Base-by-base conservation (phyloP, 2,888 invertebrate species). In the Meandrusa payeni region DNA sequence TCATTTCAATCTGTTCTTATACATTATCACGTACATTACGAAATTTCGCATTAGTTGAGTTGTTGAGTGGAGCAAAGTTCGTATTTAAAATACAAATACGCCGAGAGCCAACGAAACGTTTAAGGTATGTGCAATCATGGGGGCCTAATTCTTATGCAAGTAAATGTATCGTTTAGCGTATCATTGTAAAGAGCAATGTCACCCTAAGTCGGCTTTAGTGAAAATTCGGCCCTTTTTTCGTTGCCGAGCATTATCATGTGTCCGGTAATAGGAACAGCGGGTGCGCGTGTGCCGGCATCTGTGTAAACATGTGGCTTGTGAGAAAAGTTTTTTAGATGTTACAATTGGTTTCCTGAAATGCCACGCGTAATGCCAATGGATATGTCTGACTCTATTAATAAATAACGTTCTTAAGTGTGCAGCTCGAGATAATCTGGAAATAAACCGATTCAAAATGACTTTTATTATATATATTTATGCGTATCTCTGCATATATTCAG, bases 241-340 rank as follows among this genome's bases (percentile, higher is more conserved):
- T 69, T 64, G 68, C 61, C 59, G 48, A 56, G 55, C 60, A 80
- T 86, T 86, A 86, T 73, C 83, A 77, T 69, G 32, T 64, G 54
- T 54, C 57, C 60, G 85, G 71, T 86, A 86, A 86, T 72, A 69
- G 71, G 57, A 46, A 49, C 49, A 57, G 61, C 71, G 74, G 72
- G 69, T 71, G 76, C 69, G 68, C 57, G 39, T 39, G 44, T 39
- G 22, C 61, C 55, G 61, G 55, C 75, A 73, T 71, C 74, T 80
- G 74, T 52, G 26, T 61, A 75, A 77, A 78, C 57, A 38, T 1
- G 17, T 22, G 26, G 32, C 32, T 44, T 41, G 44, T 41, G 27
- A 37, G 33, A 44, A 38, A 38, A 13, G 23, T 17, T 29, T 42
- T 31, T 28, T 10, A 5, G 29, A 19, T 5, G 23, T 22, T 20